Conservation (phyloP, 2,797 vertebrate genomes). For the Bradypus variegatus region DNA sequence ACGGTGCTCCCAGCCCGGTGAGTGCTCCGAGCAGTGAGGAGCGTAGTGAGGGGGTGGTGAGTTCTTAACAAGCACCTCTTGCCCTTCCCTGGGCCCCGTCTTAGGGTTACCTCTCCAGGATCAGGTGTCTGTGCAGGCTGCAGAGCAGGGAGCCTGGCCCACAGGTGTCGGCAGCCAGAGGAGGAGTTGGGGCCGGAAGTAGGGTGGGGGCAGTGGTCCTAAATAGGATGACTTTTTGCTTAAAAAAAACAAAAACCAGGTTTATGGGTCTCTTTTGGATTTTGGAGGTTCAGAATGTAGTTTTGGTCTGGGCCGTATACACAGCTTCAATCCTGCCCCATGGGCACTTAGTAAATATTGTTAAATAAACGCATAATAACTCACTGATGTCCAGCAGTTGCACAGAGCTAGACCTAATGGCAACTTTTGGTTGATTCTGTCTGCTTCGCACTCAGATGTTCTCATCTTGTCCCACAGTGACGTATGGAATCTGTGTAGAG, state of each 20-base stretch:
- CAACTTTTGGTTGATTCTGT: not conserved
- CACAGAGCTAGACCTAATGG: not conserved
- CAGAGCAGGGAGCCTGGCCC: not conserved
- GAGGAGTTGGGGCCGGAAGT: not conserved
- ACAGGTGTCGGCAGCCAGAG: not conserved
- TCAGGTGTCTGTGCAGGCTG: not conserved
- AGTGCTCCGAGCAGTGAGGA: no score
- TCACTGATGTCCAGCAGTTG: not conserved
- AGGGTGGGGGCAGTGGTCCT: not conserved
- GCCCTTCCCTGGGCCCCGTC: not conserved
- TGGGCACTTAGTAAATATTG: not conserved
- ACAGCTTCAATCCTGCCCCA: not conserved
- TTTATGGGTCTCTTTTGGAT: not conserved
- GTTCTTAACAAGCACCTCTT: no score
- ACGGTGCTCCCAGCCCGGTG: not conserved
- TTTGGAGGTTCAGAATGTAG: not conserved
- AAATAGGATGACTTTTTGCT: not conserved
- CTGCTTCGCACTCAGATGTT: not conserved
- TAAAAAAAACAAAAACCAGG: not conserved
- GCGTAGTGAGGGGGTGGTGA: not conserved
- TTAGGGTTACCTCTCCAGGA: not conserved
- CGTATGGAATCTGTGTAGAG: not conserved
- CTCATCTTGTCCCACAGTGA: not conserved
- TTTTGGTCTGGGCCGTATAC: not conserved
- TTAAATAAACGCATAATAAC: not conserved